Percentiles rank a stretch among this genome's conserved stretches.
Conservation (phyloP, 2,797 vertebrate species). For the Lepilemur ruficaudatus region DNA sequence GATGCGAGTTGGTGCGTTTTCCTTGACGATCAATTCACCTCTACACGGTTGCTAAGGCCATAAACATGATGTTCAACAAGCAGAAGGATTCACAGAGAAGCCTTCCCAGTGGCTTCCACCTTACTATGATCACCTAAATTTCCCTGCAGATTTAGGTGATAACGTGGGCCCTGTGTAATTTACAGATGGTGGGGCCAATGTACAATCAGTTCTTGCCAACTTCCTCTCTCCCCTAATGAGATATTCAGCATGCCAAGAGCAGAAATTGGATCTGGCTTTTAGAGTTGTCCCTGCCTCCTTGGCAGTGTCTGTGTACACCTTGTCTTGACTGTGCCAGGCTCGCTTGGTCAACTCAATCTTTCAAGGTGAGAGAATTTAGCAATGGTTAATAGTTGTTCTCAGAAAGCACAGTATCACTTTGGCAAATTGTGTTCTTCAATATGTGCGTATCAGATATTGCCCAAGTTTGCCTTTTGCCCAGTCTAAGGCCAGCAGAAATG, state of each 20-base stretch:
- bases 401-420: not conserved
- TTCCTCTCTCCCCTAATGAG: not conserved
- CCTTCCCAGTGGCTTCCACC: not conserved
- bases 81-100: not conserved
- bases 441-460: not conserved
- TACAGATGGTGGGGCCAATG: not conserved
- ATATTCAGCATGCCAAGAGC: not conserved
- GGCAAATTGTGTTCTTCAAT: not conserved
- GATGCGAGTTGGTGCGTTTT: not conserved
- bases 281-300: not conserved
- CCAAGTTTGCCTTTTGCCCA: not conserved
- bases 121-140: not conserved
- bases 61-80: not conserved
- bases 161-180: not conserved
- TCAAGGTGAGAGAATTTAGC: not conserved
- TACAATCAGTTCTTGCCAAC: not conserved
- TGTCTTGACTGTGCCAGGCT: not conserved
- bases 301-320: not conserved
- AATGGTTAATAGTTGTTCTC: not conserved
- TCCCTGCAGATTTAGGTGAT: not conserved
- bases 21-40: not conserved
- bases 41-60: not conserved
- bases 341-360: not conserved
- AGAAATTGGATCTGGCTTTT: not conserved
- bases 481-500: not conserved